Evolutionary conservation across 1,140 invertebrate species (phyloP).

Genomic region (Drosophila pandora): DNA sequence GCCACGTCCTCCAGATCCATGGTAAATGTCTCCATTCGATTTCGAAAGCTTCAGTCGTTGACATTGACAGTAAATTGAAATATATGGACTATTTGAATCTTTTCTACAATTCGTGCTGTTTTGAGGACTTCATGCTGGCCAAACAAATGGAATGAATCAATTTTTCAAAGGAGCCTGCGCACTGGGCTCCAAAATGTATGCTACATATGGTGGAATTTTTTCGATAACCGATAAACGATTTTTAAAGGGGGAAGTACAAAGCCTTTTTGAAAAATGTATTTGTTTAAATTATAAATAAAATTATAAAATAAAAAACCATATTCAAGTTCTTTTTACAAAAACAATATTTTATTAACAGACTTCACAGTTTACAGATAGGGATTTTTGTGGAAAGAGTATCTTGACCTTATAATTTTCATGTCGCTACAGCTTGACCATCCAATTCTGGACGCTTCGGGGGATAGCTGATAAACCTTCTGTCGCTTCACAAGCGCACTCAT

Average conservation of each 20-base stretch:
- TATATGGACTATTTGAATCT: constrained; percentile 4
- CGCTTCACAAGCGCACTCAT: constrained; percentile 9
- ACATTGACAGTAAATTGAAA: constrained; percentile 58
- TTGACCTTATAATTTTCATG: not conserved
- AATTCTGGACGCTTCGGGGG: not conserved
- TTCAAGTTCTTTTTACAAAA: not conserved
- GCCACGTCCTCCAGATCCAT: constrained; percentile 58
- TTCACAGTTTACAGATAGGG: not conserved
- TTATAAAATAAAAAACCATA: not conserved
- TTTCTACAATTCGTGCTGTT: constrained; percentile 23
- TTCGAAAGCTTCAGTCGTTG: constrained; percentile 40
- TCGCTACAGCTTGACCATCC: not conserved
- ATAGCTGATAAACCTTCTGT: not conserved
- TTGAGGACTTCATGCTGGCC: constrained; percentile 17
- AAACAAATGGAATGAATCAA: constrained; percentile 38
- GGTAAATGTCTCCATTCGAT: constrained; percentile 55
- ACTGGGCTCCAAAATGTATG: constrained; percentile 14
- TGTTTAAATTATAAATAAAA: not conserved
- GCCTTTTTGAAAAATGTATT: not conserved
- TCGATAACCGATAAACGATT: not conserved
- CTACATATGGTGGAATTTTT: constrained; percentile 25
- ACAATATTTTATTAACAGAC: not conserved
- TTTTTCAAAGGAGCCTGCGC: constrained; percentile 39
- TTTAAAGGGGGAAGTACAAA: not conserved
- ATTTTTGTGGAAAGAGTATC: not conserved